Base-by-base conservation (phyloP, 1,140 invertebrate species). In the Polyergus mexicanus region DNA sequence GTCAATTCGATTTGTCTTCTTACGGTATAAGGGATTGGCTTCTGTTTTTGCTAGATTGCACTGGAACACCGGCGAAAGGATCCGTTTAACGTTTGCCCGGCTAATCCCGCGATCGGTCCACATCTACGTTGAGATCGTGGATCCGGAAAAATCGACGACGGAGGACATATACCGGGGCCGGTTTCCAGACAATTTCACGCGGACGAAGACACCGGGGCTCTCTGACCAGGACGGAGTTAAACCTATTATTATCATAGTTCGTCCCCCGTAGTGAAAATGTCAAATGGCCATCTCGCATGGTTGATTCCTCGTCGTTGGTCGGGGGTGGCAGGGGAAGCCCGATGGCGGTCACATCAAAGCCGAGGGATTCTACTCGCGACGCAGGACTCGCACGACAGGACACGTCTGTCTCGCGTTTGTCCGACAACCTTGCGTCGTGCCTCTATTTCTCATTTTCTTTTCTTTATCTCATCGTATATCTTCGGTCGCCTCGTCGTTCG, bases 231-330 rank as follows among this genome's bases (percentile, higher is more conserved):
- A 77, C 83, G 28, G 65, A 92, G 92, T 92, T 93, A 92, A 92
- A 90, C 92, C 92, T 90, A 92, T 92, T 92, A 93, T 93, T 92
- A 90, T 89, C 84, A 63, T 89, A 80, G 22, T 74, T 69, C 63
- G 88, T 93, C 87, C 76, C 92, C 92, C 90, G 90, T 91, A 90
- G 93, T 92, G 93, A 93, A 92, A 92, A 93, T 93, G 92, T 93
- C 92, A 92, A 92, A 90, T 86, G 90, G 81, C 63, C 89, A 91
- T 92, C 89, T 78, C 85, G 88, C 86, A 86, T 91, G 86, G 81
- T 66, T 80, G 85, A 87, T 85, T 88, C 81, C 74, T 60, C 56
- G 76, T 44, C 56, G 54, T 72, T 13, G 47, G 16, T 35, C 38
- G 35, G 32, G 72, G 51, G 51, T n/a, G 65, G 76, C 28, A 28